Percentiles rank a stretch among this genome's conserved stretches.
Conservation (phyloP, 2,888 invertebrate species). For the Tetranychus truncatus region DNA sequence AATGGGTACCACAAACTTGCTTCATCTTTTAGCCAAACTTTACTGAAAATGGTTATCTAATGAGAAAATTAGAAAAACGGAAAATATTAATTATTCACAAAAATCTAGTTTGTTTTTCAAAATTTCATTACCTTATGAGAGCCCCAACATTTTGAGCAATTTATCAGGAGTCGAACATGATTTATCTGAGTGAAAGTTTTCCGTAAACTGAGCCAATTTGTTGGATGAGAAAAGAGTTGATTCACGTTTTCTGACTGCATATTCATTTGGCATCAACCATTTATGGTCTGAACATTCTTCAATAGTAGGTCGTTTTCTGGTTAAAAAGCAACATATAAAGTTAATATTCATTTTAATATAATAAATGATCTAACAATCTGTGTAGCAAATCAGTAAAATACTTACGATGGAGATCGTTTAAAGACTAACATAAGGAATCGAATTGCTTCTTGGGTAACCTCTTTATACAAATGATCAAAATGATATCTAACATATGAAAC, state of each 20-base stretch:
- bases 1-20: too few species aligned
- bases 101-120: background rate
- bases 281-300: constrained; percentile 90
- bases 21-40: too few species aligned
- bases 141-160: constrained; percentile 3
- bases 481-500: constrained; percentile 35
- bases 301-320: constrained; percentile 71
- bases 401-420: constrained; percentile 74
- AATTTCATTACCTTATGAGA: background rate
- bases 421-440: constrained; percentile 87
- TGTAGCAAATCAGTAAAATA: constrained; percentile 20
- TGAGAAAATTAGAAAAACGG: too few species aligned
- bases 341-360: too few species aligned
- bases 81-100: background rate
- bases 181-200: background rate
- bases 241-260: constrained; percentile 78
- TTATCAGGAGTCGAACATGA: constrained; percentile 4
- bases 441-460: constrained; percentile 76
- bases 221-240: constrained; percentile 52
- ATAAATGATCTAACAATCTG: background rate
- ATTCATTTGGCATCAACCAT: constrained; percentile 80
- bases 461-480: constrained; percentile 53
- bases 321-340: constrained; percentile 29
- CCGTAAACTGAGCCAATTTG: background rate
- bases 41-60: too few species aligned